Conservation (phyloP, 2,888 invertebrate genomes). For the Arrhopalites spinosus region DNA sequence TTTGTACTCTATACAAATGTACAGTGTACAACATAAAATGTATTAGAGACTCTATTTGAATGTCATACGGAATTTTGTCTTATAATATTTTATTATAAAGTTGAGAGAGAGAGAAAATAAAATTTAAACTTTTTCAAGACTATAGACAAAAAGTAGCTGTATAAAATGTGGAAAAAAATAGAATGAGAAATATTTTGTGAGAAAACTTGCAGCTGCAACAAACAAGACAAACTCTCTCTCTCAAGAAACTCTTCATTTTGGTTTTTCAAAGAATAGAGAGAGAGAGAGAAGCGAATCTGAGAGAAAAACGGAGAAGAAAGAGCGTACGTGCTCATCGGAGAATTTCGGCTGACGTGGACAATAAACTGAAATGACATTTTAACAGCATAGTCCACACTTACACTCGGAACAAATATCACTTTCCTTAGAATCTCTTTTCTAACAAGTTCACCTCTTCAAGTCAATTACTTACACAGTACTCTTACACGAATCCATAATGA, state of each 20-base stretch:
- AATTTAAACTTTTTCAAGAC: not conserved
- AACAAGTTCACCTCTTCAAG: slow-evolving; percentile 16
- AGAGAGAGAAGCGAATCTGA: slow-evolving; percentile 6
- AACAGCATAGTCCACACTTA: slow-evolving; percentile 28
- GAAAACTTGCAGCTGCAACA: not conserved
- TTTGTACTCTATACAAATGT: too few species aligned
- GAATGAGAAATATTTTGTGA: not conserved
- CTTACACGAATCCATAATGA: slow-evolving; percentile 20
- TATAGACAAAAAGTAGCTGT: not conserved
- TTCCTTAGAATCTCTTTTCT: slow-evolving; percentile 29
- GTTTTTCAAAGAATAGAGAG: slow-evolving; percentile 7
- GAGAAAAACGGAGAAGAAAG: not conserved
- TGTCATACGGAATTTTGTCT: too few species aligned
- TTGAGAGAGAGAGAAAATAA: slow-evolving; percentile 1
- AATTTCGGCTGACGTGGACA: slow-evolving; percentile 40
- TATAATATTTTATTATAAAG: not conserved
- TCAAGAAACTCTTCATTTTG: not conserved
- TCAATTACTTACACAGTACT: slow-evolving; percentile 31
- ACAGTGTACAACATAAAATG: too few species aligned
- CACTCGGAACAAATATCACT: slow-evolving; percentile 39
- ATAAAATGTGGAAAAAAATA: not conserved
- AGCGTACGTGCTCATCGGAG: slow-evolving; percentile 35
- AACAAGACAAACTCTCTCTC: not conserved
- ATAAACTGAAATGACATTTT: slow-evolving; percentile 42
- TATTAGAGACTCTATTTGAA: too few species aligned